Evolutionary conservation across 2,888 invertebrate species (phyloP).

Genomic region (Ichneumoninae sp.): DNA sequence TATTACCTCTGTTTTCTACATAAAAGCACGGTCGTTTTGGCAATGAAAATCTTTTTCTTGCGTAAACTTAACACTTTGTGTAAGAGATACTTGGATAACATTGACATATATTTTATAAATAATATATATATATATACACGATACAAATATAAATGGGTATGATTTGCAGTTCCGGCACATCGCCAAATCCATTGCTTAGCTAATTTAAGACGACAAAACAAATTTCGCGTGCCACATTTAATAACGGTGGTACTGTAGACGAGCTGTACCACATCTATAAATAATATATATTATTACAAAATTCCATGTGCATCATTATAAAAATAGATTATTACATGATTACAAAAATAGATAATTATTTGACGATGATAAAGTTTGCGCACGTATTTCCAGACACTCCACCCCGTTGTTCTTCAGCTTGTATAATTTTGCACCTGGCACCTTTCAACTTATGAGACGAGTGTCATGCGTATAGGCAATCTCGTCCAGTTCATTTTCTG

Average conservation of each 20-base stretch:
- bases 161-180: background rate
- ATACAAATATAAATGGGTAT: background rate
- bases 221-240: background rate
- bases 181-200: background rate
- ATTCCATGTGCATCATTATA: background rate
- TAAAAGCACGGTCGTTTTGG: background rate
- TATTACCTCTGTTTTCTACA: background rate
- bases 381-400: background rate
- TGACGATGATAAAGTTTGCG: background rate
- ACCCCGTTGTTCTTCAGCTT: background rate
- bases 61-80: background rate
- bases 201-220: constrained; percentile 34
- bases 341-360: constrained; percentile 6
- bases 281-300: background rate
- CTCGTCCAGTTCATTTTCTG: constrained; percentile 48
- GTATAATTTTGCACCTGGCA: background rate
- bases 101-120: constrained; percentile 3
- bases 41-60: constrained; percentile 1
- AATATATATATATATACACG: constrained; percentile 17
- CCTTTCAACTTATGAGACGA: constrained; percentile 15
- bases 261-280: background rate
- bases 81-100: constrained; percentile 2
- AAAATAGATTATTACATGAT: background rate
- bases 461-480: constrained; percentile 13
- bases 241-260: background rate